Base-by-base conservation (phyloP, 2,888 invertebrate genomes). In the Pandemis corylana region DNA sequence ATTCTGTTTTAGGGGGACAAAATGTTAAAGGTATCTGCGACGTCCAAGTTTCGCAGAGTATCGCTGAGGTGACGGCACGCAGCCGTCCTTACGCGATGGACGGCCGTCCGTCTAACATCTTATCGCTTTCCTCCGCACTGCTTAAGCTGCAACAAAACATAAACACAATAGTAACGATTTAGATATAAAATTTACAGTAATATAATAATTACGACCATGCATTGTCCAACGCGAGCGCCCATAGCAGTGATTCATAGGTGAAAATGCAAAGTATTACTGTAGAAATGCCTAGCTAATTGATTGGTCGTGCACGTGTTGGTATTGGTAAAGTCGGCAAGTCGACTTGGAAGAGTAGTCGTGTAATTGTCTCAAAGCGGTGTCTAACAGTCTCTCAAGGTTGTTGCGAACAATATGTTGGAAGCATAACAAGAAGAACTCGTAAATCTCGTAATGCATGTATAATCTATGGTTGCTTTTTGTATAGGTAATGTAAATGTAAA, bases 101-200 rank as follows among this genome's bases (percentile, higher is more conserved):
- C 70, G 97, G 97, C 85, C 97, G 96, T 46, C 96, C 96, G 85
- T 97, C 97, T 80, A 97, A 92, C 96, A 97, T 97, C 80, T 96
- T 96, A 87, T 97, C 97, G 80, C 96, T 96, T 87, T 97, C 97
- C 87, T 97, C 97, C 71, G 95, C 95, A 84, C 96, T 96, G 92
- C 96, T 96, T 82, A 95, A 87, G 85, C 96, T 96, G 90, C 72
- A 80, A 83, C 83, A 76, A 69, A 78, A 76, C 62, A 76, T 69
- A n/a, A n/a, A 69, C 64, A 12, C 59, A 77, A 77, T 49, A 46
- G 63, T 49, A 71, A 20, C 7, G 2, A 5, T 56, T 1, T 56
- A 59, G 10, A 68, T 5, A 13, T 36, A 36, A 36, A 36, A 36
- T 36, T 13, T 61, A 20, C 5, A 59, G 15, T 15, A 46, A 53